Base-by-base conservation (phyloP, 2,888 invertebrate species). In the Choreutis nemorana region DNA sequence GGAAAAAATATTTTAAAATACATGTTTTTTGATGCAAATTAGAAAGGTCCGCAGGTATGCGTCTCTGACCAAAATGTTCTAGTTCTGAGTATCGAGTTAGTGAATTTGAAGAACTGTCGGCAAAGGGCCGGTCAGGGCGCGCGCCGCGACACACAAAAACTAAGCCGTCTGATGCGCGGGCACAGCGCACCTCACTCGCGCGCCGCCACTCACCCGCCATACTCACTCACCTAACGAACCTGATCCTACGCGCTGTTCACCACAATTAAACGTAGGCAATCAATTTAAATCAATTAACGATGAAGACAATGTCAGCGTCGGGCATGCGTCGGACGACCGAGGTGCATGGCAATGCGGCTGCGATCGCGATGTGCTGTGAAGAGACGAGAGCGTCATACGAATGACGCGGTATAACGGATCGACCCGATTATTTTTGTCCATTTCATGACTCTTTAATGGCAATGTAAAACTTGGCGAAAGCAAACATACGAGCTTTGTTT, bases 361-460 rank as follows among this genome's bases (percentile, higher is more conserved):
- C 47, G 47, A 50, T 45, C 39, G 41, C 41, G 36, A 40, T 43
- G 48, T 55, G 49, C 48, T 49, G 56, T 48, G 57, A 55, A 54
- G 55, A 60, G 53, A 67, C 72, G 67, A 64, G 45, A 45, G 51
- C 61, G 58, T 72, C 68, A 75, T 75, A 72, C 72, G 62, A 75
- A 77, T 72, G 72, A 68, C 58, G 61, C 26, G 32, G 33, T 72
- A 60, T 77, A 77, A 77, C 75, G 75, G 77, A 71, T 70, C 72
- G 71, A 57, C 67, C 71, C 64, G 75, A 75, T 78, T 78, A 77
- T 77, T 77, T 75, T 75, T 73, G 77, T 72, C 63, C 70, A 73
- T 72, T 75, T 73, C 77, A 75, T 56, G 73, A 72, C 77, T 77
- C 77, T 75, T 77, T 77, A 73, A 77, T 77, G 73, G 77, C 77